Evolutionary conservation across 2,888 invertebrate species (phyloP), one percentile per base, ranked within the genome.

Genomic region (Thymelicus acteon): DNA sequence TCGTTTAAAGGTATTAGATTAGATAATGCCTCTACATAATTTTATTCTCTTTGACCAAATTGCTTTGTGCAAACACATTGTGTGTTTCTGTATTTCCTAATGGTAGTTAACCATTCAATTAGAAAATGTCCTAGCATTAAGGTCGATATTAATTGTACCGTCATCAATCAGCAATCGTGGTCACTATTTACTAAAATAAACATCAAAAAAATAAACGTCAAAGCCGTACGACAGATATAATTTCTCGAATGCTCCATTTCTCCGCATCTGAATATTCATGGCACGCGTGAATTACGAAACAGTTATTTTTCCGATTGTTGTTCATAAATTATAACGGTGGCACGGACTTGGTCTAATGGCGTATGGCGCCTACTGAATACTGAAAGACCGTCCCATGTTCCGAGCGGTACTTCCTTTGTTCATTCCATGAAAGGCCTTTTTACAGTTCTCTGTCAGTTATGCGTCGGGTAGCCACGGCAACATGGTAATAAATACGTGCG

Each of bases 271-370:
- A 74, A 73, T 77, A 76, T 76, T 75, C 75, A 76, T 72, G 54
- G 37, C 74, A 65, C 62, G 71, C 44, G 47, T 44, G 49, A 61
- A 64, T 74, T 77, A 72, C 62, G 71, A 74, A 76, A 76, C 77
- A 73, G 76, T 76, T 76, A 75, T 60, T 37, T 67, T 69, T 54
- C 68, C 72, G 57, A 65, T 75, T 74, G 75, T 74, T 64, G 40
- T 31, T 19, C 49, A 54, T 77, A 78, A 76, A 19, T 19, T 44
- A 54, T 77, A 78, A 76, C 77, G 75, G 78, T 72, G 40, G 49
- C 13, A 12, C 69, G 10, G 19, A 44, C 24, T 63, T 69, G 69
- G 69, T 37, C 39, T 48, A 58, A 40, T 58, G 58, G 24, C 57
- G 0, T 4, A 24, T 60, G 61, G 40, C 61, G 61, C 54, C 60